Evolutionary conservation across 2,888 invertebrate species (phyloP).

Genomic region (Ectemnius lituratus): DNA sequence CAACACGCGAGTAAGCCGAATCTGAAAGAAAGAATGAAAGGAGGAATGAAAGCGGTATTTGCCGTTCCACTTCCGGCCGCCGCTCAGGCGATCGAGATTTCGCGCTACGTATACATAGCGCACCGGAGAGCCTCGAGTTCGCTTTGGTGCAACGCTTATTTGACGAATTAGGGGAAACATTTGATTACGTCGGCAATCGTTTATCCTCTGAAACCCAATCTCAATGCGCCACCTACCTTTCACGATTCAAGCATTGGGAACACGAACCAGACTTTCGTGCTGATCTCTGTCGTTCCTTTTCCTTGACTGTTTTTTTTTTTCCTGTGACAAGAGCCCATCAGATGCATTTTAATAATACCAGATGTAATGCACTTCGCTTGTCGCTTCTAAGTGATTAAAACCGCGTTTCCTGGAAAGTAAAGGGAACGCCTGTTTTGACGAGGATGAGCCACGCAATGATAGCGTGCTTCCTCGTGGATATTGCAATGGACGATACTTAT

Average conservation of each 20-base stretch:
- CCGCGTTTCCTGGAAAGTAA: slow-evolving; percentile 3
- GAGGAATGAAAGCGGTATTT: slow-evolving; percentile 47
- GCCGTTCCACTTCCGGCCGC: slow-evolving; percentile 51
- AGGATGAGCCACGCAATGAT: slow-evolving; percentile 5
- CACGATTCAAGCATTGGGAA: too few relatives aligned
- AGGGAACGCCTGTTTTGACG: neutral
- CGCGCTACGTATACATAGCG: slow-evolving; percentile 13
- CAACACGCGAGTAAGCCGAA: slow-evolving; percentile 20
- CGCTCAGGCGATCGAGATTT: slow-evolving; percentile 44
- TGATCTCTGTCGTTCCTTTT: neutral
- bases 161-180: slow-evolving; percentile 24
- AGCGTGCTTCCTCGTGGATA: slow-evolving; percentile 18
- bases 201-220: slow-evolving; percentile 33
- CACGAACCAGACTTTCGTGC: too few relatives aligned
- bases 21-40: slow-evolving; percentile 23
- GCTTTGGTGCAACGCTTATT: slow-evolving; percentile 17
- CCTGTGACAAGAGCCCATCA: neutral
- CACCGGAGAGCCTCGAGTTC: slow-evolving; percentile 19
- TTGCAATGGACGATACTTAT: slow-evolving; percentile 58
- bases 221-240: neutral
- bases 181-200: slow-evolving; percentile 33
- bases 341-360: slow-evolving; percentile 1
- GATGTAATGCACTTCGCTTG: neutral
- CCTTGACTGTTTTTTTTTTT: neutral
- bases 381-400: slow-evolving; percentile 10